A percentile compares a stretch with the other conserved stretches of the same genome.
These are phyloP conservation scores for Eufriesea mexicana DNA, from an alignment of 1,140 invertebrate species.

Conservation along the genomic window DNA sequence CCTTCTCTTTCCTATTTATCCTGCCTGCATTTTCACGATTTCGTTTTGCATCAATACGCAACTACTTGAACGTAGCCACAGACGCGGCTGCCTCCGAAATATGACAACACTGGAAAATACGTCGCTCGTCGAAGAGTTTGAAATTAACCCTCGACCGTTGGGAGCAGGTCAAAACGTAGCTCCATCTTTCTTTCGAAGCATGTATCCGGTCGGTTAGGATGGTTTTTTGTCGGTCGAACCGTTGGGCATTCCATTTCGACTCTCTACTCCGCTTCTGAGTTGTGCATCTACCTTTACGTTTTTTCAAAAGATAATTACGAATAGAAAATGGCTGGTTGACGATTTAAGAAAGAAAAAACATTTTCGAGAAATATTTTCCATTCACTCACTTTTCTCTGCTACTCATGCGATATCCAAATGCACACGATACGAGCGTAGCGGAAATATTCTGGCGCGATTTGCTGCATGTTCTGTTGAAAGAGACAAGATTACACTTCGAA, in stretches of 20 bases:
- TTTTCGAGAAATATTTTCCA: no score
- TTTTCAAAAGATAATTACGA: no score
- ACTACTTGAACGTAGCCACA: not conserved
- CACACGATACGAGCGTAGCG: not conserved
- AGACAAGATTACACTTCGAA: conserved; percentile 18
- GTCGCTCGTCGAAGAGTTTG: not conserved
- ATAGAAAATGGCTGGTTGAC: no score
- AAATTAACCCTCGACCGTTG: not conserved
- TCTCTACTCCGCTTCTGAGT: no score
- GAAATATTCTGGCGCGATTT: not conserved
- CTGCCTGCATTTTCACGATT: not conserved
- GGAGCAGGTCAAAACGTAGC: not conserved
- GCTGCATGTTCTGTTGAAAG: not conserved
- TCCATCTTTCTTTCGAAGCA: not conserved
- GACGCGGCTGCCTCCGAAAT: no score
- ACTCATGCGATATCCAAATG: not conserved
- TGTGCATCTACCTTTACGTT: not conserved
- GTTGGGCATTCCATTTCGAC: no score
- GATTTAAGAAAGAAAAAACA: no score
- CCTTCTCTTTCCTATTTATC: not conserved
- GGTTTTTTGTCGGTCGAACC: not conserved
- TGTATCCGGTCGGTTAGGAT: not conserved
- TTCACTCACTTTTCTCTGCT: not conserved
- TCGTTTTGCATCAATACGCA: not conserved
- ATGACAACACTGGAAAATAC: not conserved